Base-by-base conservation (phyloP, 2,113 vertebrate species). In the Ia io region DNA sequence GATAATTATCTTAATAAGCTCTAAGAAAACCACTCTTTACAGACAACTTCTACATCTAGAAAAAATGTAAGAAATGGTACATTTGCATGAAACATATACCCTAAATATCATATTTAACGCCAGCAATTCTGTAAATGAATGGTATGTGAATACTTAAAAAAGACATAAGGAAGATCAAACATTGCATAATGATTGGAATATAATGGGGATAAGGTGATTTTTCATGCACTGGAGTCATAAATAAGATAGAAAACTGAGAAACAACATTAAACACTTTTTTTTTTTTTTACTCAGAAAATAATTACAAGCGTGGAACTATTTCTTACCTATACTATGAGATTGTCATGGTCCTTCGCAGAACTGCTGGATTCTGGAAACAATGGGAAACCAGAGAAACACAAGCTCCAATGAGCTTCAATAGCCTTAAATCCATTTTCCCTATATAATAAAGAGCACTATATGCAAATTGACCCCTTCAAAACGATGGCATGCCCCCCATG, bases 201-300 rank as follows among this genome's bases (percentile, higher is more conserved):
- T 61, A 44, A 32, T 28, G 35, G 14, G 44, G 30, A 89, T 83
- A 80, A 77, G 6, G 78, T 73, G n/a, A 16, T 11, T 51, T 91
- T 69, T 82, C 65, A 61, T 63, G 17, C 32, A 37, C 49, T 71
- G 8, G 37, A 87, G 14, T 14, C 71, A 40, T 16, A 87, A 40
- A 44, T 71, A 94, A 56, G 30, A 74, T 95, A 95, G 91, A 96
- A 97, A n/a, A 86, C 77, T 70, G 28, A 67, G 20, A 53, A 71
- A 25, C 17, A 82, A 59, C 32, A 92, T 95, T 95, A 97, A 96
- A 18, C 22, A 67, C 16, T 91, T 71, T 83, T 96, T n/a, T n/a
- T n/a, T 76, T 83, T 96, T 77, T 80, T 92, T 8, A 67, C 30
- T 96, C 93, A 77, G 73, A 97, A 96, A 95, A 84, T 96, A 97